phyloP scores from a whole-genome alignment of 2,113 vertebrate genomes.

The Hemibagrus wyckioides region DNA sequence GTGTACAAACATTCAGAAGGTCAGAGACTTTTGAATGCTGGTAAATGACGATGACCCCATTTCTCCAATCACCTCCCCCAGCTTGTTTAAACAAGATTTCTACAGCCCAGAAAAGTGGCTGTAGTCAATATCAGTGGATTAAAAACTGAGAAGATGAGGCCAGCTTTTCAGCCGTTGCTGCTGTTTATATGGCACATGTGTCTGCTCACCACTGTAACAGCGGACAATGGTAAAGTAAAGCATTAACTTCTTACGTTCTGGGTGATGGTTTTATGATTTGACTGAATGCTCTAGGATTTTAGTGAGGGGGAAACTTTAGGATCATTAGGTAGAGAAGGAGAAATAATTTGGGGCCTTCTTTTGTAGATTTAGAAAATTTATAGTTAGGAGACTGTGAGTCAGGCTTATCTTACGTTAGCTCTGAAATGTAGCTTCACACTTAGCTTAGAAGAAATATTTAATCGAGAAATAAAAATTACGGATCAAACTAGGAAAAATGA shows the following conservation, averaged over 20 bases:
- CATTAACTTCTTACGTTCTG: too few species aligned
- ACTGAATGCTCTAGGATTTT: not conserved
- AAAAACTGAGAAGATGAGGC: constrained; percentile 57
- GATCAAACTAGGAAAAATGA: not conserved
- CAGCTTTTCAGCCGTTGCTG: constrained; percentile 36
- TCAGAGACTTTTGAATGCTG: constrained; percentile 21
- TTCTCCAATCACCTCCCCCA: not conserved
- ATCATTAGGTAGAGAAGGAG: not conserved
- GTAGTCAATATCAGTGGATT: constrained; percentile 7
- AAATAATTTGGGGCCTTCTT: not conserved
- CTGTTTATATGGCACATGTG: constrained; percentile 59
- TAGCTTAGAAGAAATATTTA: not conserved
- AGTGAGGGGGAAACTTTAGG: not conserved
- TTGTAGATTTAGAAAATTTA: not conserved
- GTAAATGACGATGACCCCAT: constrained; percentile 15
- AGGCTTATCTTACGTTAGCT: not conserved
- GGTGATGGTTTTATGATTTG: not conserved
- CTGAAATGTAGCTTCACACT: not conserved
- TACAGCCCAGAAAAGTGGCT: not conserved
- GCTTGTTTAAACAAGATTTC: not conserved
- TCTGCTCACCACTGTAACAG: constrained; percentile 50
- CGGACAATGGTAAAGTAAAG: constrained; percentile 60
- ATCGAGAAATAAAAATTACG: not conserved
- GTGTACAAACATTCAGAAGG: constrained; percentile 8
- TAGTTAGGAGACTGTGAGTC: not conserved